Percentiles rank a stretch among this genome's conserved stretches.
Evolutionary conservation across 2,888 invertebrate species (phyloP).

Genomic region (Diadegma fenestrale): DNA sequence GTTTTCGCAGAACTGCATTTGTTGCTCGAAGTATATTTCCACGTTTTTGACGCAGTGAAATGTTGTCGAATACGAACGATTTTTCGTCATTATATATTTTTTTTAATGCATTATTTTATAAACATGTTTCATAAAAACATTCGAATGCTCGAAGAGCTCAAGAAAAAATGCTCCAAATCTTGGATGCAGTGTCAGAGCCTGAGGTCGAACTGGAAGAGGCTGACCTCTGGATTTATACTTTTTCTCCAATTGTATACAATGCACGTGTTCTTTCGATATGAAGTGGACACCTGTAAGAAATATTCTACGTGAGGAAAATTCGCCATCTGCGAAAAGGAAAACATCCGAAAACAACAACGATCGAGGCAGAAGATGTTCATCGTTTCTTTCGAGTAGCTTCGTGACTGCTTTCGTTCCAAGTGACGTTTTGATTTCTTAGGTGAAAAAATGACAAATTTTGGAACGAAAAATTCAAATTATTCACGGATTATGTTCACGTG

Average conservation of each 20-base stretch:
- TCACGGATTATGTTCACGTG: too few species aligned
- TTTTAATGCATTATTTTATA: not conserved
- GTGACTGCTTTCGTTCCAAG: not conserved
- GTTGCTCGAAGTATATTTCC: not conserved
- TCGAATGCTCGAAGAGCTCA: not conserved
- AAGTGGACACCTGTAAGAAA: not conserved
- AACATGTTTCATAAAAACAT: not conserved
- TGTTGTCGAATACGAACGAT: not conserved
- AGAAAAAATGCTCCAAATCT: not conserved
- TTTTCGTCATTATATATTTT: not conserved
- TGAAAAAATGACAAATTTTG: too few species aligned
- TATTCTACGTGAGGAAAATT: not conserved
- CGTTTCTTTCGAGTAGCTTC: not conserved
- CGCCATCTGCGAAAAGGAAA: not conserved
- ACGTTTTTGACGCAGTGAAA: not conserved
- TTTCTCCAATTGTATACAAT: not conserved
- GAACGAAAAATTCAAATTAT: too few species aligned
- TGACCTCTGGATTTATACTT: not conserved
- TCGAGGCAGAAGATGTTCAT: not conserved
- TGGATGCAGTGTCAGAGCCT: not conserved
- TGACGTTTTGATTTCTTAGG: too few species aligned
- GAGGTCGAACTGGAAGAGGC: not conserved
- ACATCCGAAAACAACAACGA: not conserved
- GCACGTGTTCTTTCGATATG: not conserved
- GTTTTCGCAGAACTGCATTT: not conserved